Evolutionary conservation across 2,888 invertebrate genomes (phyloP).

Genomic region (Drosophila antonietae): DNA sequence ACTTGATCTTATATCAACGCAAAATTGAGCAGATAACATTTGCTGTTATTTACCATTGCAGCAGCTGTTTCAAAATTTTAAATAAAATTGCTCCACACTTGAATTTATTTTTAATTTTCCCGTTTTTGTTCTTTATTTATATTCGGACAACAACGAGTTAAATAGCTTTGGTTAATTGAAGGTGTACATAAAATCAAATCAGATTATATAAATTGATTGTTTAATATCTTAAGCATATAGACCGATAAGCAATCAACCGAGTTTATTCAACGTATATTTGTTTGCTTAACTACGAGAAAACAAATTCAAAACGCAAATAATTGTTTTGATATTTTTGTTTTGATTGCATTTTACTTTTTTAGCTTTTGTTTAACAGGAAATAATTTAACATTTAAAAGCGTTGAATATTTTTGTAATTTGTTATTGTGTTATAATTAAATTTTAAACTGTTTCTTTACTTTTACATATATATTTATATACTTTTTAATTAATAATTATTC

Average conservation of each 20-base stretch:
- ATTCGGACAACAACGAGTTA: constrained; percentile 9
- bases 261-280: constrained; percentile 55
- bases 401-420: constrained; percentile 49
- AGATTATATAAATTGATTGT: constrained; percentile 30
- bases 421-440: constrained; percentile 34
- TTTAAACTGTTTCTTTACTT: constrained; percentile 44
- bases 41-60: not conserved
- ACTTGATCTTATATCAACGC: not conserved
- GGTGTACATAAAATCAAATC: constrained; percentile 2
- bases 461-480: constrained; percentile 30
- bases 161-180: constrained; percentile 11
- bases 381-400: constrained; percentile 74
- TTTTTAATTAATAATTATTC: constrained; percentile 51
- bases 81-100: not conserved
- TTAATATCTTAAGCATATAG: constrained; percentile 39
- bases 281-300: constrained; percentile 58
- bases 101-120: not conserved
- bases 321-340: constrained; percentile 43
- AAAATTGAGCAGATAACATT: not conserved
- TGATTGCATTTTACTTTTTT: constrained; percentile 21
- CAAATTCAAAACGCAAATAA: constrained; percentile 49
- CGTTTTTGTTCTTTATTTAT: not conserved
- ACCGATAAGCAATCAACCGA: constrained; percentile 43
- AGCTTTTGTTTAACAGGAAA: constrained; percentile 59
- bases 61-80: not conserved